Conservation (phyloP, 2,113 vertebrate species). For the Atlantisia rogersi region DNA sequence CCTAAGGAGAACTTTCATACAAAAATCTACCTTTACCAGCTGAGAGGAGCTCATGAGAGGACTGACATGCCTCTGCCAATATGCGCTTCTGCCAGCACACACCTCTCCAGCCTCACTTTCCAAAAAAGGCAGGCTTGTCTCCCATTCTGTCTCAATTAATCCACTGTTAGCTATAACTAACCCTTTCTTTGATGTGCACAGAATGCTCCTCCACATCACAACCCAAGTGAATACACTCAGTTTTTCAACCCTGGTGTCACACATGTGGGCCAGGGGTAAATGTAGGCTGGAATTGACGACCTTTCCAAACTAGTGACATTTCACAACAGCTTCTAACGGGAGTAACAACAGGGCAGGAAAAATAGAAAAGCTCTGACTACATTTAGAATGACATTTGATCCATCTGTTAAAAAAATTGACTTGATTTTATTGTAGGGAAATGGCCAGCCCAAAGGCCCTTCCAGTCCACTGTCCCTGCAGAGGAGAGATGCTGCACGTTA, state of each 20-base stretch:
- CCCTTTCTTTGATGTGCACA: not conserved
- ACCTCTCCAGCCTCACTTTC: not conserved
- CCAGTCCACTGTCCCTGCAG: not conserved
- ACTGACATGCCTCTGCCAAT: not conserved
- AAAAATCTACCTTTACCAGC: not conserved
- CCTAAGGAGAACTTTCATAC: not conserved
- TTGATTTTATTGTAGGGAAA: not conserved
- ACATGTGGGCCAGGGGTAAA: accelerated
- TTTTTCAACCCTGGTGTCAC: accelerated
- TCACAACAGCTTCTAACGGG: not conserved
- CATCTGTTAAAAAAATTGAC: not conserved
- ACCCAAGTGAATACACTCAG: accelerated
- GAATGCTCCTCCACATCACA: not conserved
- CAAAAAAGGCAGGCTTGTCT: not conserved
- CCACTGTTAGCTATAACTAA: not conserved
- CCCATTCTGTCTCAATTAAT: not conserved
- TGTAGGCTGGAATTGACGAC: not conserved
- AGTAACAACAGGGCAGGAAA: not conserved
- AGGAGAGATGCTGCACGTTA: not conserved
- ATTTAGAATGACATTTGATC: not conserved
- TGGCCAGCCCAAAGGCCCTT: not conserved
- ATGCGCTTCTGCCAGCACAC: not conserved
- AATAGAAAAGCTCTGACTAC: not conserved
- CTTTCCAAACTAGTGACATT: not conserved
- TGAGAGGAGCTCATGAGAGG: not conserved